These are phyloP conservation scores for Perca schrenkii DNA, from an alignment of 2,113 vertebrate genomes.

Conservation along the genomic window DNA sequence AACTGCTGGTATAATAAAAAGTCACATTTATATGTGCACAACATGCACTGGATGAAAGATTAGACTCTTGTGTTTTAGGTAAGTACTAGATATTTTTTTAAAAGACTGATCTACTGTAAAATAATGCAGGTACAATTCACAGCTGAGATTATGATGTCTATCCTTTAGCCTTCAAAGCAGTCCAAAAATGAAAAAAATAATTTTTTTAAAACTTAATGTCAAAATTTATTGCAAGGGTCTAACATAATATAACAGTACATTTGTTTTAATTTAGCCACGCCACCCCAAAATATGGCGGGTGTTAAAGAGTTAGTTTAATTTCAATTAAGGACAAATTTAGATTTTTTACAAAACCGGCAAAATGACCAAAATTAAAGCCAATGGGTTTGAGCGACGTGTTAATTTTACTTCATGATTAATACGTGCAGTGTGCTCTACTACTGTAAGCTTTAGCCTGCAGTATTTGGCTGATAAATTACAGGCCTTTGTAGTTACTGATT, in stretches of 20 bases:
- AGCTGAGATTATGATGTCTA: not conserved
- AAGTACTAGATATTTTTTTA: not conserved
- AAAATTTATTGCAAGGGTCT: no score
- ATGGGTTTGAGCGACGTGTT: not conserved
- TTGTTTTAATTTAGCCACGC: no score
- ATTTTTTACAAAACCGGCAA: not conserved
- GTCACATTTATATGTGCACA: no score
- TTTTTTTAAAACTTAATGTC: no score
- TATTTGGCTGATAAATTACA: constrained; percentile 51
- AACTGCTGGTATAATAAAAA: no score
- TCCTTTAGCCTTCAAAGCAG: not conserved
- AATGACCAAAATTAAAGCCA: not conserved
- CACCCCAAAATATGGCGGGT: no score
- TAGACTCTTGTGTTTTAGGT: not conserved
- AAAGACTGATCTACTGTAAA: not conserved
- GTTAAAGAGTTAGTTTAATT: not conserved
- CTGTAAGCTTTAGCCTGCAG: constrained; percentile 25
- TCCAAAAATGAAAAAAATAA: no score
- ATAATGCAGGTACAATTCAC: not conserved
- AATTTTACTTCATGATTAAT: not conserved
- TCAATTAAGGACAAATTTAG: not conserved
- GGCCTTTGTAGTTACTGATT: constrained; percentile 39
- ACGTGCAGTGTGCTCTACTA: not conserved
- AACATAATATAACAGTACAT: no score
- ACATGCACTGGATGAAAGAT: not conserved